A percentile compares a stretch with the other conserved stretches of the same genome.
Evolutionary conservation across 1,140 invertebrate genomes (phyloP).

Genomic region (Onthophagus taurus): DNA sequence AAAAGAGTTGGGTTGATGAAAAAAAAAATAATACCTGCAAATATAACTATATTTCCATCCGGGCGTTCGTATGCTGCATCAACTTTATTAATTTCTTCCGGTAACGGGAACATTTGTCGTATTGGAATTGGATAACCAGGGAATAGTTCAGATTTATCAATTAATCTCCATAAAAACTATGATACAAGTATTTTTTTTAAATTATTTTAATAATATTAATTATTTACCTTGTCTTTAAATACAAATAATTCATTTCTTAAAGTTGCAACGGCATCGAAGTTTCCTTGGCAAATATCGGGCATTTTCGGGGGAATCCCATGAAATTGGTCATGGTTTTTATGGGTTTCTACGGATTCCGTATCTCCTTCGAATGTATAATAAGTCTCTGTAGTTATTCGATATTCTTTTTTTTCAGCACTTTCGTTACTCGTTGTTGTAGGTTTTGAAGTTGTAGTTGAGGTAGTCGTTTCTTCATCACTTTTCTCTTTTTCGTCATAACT

Average conservation of each 20-base stretch:
- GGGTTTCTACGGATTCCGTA: constrained; percentile 40
- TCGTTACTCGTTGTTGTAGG: neutral
- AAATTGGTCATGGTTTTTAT: constrained; percentile 34
- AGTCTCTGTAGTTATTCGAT: too few species aligned
- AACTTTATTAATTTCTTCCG: constrained; percentile 48
- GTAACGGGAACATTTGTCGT: constrained; percentile 51
- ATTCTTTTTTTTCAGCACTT: too few species aligned
- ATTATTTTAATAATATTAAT: neutral
- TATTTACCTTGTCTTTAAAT: constrained; percentile 45
- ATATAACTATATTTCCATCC: constrained; percentile 66
- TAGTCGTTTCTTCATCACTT: neutral
- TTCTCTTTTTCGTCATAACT: neutral
- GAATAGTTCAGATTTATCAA: constrained; percentile 39
- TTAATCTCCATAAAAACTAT: constrained; percentile 54
- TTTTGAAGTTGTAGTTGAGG: constrained; percentile 2
- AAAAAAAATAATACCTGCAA: constrained; percentile 48
- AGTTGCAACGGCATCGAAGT: constrained; percentile 58
- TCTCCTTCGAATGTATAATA: too few species aligned
- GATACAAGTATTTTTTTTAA: constrained; percentile 12
- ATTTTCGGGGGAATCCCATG: constrained; percentile 27
- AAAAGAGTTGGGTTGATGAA: constrained; percentile 1
- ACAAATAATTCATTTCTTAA: constrained; percentile 60
- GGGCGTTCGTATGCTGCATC: constrained; percentile 67
- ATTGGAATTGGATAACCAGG: constrained; percentile 53
- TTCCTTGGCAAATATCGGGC: constrained; percentile 51